A percentile compares a stretch with the other conserved stretches of the same genome.
Evolutionary conservation across 2,888 invertebrate species (phyloP).

Genomic region (Sipha maydis): DNA sequence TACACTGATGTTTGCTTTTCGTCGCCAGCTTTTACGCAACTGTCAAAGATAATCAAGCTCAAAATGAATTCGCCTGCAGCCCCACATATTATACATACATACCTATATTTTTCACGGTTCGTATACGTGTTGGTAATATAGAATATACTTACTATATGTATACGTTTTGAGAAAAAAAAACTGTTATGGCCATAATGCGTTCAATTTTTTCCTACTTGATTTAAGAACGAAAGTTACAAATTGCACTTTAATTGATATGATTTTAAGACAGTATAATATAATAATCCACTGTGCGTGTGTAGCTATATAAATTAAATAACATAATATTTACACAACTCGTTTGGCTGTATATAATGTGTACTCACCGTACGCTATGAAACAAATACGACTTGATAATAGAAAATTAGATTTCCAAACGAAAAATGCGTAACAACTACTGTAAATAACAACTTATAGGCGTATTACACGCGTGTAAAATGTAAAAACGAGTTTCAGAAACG

Average conservation of each 20-base stretch:
- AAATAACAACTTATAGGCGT: neutral
- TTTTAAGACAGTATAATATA: neutral
- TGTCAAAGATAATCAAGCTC: neutral
- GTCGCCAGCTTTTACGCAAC: slow-evolving; percentile 17
- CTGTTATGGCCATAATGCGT: neutral
- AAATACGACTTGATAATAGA: neutral
- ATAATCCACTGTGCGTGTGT: neutral
- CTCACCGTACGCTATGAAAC: no score
- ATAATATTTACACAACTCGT: neutral
- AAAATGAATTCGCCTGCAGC: neutral
- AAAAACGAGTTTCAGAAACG: neutral
- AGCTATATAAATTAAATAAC: neutral
- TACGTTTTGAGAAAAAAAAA: neutral
- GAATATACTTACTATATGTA: neutral
- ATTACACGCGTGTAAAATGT: neutral
- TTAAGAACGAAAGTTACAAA: neutral
- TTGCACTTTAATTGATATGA: neutral
- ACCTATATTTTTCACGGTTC: neutral
- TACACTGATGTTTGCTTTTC: slow-evolving; percentile 6
- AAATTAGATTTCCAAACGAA: neutral
- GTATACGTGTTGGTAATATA: neutral
- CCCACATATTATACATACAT: neutral
- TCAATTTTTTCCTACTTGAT: neutral
- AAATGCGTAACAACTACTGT: no score
- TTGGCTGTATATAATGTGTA: neutral